phyloP scores from a whole-genome alignment of 2,113 vertebrate species.

The Ceyx melanurus region DNA sequence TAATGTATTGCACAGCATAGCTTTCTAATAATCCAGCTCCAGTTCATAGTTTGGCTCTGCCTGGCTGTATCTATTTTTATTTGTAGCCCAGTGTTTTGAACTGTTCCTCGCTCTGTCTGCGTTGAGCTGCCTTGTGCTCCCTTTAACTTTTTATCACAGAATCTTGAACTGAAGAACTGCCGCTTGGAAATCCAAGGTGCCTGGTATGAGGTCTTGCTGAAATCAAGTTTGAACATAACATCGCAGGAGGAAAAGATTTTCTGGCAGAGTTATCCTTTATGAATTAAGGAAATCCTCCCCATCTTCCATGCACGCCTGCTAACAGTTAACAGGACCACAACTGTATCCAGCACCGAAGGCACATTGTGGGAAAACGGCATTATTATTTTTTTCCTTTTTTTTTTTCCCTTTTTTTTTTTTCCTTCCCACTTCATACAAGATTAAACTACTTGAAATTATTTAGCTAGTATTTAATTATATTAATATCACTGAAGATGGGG shows the following conservation, averaged over 20 bases:
- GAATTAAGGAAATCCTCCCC: constrained; percentile 47
- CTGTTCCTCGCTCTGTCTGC: neutral
- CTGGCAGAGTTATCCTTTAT: constrained; percentile 27
- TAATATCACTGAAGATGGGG: constrained; percentile 32
- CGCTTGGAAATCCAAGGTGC: constrained; percentile 4
- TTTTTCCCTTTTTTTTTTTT: neutral
- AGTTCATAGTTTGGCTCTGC: neutral
- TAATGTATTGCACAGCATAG: neutral
- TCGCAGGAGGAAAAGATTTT: constrained; percentile 2
- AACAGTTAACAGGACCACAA: constrained; percentile 9
- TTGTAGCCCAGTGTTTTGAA: neutral
- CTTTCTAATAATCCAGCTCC: neutral
- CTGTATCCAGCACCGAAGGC: neutral
- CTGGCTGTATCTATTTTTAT: neutral
- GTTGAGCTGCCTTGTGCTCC: neutral
- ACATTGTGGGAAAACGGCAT: neutral
- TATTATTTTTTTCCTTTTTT: neutral
- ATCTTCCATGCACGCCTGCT: constrained; percentile 11
- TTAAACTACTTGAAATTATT: constrained; percentile 51
- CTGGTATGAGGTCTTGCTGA: neutral
- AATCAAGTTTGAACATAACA: neutral
- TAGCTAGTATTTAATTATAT: constrained; percentile 61
- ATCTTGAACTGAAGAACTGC: constrained; percentile 5
- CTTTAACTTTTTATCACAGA: constrained; percentile 33
- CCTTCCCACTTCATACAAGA: neutral